Conservation (phyloP, 64 coral and sea anemone species). For the Pocillopora damicornis region DNA sequence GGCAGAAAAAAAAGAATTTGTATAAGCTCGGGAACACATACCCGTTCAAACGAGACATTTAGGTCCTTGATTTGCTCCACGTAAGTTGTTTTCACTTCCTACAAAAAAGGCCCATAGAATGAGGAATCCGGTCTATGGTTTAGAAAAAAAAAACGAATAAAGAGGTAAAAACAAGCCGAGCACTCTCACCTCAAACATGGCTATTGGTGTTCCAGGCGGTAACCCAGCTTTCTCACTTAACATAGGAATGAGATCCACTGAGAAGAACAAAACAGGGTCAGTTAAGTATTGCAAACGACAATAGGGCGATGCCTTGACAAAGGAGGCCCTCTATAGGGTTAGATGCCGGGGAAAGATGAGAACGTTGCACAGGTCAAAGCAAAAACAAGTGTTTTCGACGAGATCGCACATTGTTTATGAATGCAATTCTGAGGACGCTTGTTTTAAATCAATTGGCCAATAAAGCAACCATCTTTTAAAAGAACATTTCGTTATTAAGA, state of each 20-base stretch:
- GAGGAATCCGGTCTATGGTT: neutral
- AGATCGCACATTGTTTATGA: too few relatives aligned
- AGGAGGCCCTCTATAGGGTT: too few relatives aligned
- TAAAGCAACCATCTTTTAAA: too few relatives aligned
- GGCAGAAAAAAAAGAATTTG: too few relatives aligned
- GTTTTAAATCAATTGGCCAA: too few relatives aligned
- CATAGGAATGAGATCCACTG: constrained; percentile 68
- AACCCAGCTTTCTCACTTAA: constrained; percentile 86
- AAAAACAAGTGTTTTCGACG: too few relatives aligned
- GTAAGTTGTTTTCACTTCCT: constrained; percentile 72
- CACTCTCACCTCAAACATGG: constrained; percentile 78
- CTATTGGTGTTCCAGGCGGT: constrained; percentile 65
- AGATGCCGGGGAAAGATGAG: too few relatives aligned
- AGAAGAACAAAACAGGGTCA: neutral
- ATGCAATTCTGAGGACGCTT: too few relatives aligned
- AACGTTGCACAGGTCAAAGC: too few relatives aligned
- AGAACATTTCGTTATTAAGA: too few relatives aligned
- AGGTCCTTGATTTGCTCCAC: constrained; percentile 78
- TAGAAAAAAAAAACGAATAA: neutral
- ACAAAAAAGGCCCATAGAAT: neutral
- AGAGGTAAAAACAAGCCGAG: neutral
- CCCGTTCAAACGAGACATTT: constrained; percentile 56
- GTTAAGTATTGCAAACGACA: too few relatives aligned
- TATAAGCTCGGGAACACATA: neutral
- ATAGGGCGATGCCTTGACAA: too few relatives aligned